These are phyloP conservation scores for Balanococcus diminutus DNA, from an alignment of 2,888 invertebrate genomes.

Conservation along the genomic window DNA sequence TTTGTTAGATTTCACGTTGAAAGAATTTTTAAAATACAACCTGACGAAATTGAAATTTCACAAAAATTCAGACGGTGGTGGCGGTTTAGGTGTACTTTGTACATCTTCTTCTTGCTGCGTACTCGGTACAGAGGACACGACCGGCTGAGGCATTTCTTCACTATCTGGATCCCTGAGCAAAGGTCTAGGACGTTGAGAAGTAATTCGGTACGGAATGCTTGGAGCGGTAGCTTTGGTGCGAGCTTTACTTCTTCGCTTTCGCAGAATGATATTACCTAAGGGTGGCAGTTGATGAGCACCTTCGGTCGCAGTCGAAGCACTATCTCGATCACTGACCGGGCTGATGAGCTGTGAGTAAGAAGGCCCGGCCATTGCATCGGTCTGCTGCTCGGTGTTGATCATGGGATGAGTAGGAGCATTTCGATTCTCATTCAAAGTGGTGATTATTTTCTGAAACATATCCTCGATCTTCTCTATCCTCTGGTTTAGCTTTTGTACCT, in stretches of 20 bases:
- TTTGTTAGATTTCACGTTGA: neutral
- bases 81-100: neutral
- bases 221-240: conserved; percentile 45
- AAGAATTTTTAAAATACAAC: conserved; percentile 1
- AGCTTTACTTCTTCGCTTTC: conserved; percentile 47
- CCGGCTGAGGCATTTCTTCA: neutral
- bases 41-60: neutral
- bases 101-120: conserved; percentile 16
- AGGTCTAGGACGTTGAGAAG: conserved; percentile 39
- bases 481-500: conserved; percentile 22
- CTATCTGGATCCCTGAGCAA: conserved; percentile 49
- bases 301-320: conserved; percentile 46
- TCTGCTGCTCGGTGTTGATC: conserved; percentile 50
- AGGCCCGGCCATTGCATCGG: neutral
- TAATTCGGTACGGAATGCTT: conserved; percentile 47
- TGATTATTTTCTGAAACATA: conserved; percentile 25
- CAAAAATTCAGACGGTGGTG: neutral
- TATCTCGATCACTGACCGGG: conserved; percentile 51
- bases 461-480: conserved; percentile 42
- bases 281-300: conserved; percentile 37
- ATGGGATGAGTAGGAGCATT: neutral
- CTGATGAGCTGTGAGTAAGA: conserved; percentile 16
- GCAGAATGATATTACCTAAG: conserved; percentile 39
- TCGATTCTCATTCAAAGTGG: conserved; percentile 3
- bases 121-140: conserved; percentile 10